Base-by-base conservation (phyloP, 2,113 vertebrate species). In the Odocoileus virginianus region DNA sequence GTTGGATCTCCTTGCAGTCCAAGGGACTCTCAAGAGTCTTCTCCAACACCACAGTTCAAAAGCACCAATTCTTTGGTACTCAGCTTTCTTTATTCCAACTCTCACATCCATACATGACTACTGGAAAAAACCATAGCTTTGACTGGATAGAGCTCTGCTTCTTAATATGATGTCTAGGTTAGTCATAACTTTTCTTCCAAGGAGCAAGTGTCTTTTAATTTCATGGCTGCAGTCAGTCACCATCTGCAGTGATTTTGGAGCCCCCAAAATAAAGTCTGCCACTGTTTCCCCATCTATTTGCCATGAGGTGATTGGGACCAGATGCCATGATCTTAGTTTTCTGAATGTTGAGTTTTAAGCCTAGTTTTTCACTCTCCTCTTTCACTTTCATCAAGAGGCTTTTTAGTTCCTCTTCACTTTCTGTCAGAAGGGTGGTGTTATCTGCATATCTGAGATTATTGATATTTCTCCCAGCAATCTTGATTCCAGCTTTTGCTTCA, bases 221-320 rank as follows among this genome's bases (percentile, higher is more conserved):
- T 71, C n/a, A 40, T 71, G n/a, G 67, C n/a, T 71, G 11, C n/a
- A 71, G 19, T 71, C 64, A 67, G 33, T 11, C n/a, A 71, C n/a
- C 19, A 71, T 40, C 67, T 71, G 19, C 19, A 40, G n/a, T 71
- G n/a, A 71, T 40, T 40, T 71, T 23, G 67, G 67, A 23, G n/a
- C 19, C 19, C 67, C 7, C 1, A 11, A 36, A 71, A 40, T 71
- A 71, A 71, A 71, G 9, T 71, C n/a, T 40, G n/a, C n/a, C n/a
- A 71, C 9, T 0, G 0, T 71, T 36, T 71, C 19, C 19, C n/a
- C 5, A 6, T 23, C 9, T 40, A 36, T 40, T 23, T 71, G 0
- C n/a, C n/a, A 71, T 21, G n/a, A 71, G 36, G 5, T 71, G n/a
- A 71, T 40, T 40, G n/a, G 19, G n/a, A 40, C 67, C n/a, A 71